These are phyloP conservation scores for Drosophila rufa DNA, from an alignment of 1,140 invertebrate genomes.

Conservation along the genomic window DNA sequence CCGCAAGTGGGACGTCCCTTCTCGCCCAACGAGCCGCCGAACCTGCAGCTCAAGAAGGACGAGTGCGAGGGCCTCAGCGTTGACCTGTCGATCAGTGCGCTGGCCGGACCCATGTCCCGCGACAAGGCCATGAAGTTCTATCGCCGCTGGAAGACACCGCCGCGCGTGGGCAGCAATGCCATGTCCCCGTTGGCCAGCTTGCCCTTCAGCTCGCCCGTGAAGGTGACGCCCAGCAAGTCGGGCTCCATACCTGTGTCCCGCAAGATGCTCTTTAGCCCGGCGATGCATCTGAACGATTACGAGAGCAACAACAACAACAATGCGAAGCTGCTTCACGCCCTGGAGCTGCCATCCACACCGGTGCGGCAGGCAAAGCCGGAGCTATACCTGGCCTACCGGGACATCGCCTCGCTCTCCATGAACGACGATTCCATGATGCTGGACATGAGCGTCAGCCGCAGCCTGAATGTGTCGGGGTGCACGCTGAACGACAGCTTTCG, in stretches of 20 bases:
- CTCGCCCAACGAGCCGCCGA: slow-evolving; percentile 88
- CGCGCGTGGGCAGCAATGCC: slow-evolving; percentile 84
- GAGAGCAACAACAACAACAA: slow-evolving; percentile 15
- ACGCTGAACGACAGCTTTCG: slow-evolving; percentile 65
- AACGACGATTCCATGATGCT: slow-evolving; percentile 18
- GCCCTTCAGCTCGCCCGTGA: slow-evolving; percentile 51
- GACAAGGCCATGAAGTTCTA: slow-evolving; percentile 90
- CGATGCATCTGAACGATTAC: not conserved
- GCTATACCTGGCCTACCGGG: not conserved
- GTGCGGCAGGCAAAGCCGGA: slow-evolving; percentile 5
- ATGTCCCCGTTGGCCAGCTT: slow-evolving; percentile 39
- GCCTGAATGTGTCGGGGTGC: slow-evolving; percentile 37
- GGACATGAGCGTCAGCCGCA: slow-evolving; percentile 3
- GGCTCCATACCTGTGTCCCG: not conserved
- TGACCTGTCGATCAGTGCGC: slow-evolving; percentile 91
- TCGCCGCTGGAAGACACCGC: slow-evolving; percentile 93
- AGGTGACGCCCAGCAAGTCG: slow-evolving; percentile 44
- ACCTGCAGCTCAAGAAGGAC: slow-evolving; percentile 85
- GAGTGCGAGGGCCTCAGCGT: slow-evolving; percentile 88
- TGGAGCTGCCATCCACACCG: slow-evolving; percentile 1
- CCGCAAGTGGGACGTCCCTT: slow-evolving; percentile 91
- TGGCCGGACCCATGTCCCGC: slow-evolving; percentile 94
- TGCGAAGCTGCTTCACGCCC: not conserved
- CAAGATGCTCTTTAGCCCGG: slow-evolving; percentile 11
- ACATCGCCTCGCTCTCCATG: not conserved